Evolutionary conservation across 2,888 invertebrate genomes (phyloP).

Genomic region (Drosophila lutescens): DNA sequence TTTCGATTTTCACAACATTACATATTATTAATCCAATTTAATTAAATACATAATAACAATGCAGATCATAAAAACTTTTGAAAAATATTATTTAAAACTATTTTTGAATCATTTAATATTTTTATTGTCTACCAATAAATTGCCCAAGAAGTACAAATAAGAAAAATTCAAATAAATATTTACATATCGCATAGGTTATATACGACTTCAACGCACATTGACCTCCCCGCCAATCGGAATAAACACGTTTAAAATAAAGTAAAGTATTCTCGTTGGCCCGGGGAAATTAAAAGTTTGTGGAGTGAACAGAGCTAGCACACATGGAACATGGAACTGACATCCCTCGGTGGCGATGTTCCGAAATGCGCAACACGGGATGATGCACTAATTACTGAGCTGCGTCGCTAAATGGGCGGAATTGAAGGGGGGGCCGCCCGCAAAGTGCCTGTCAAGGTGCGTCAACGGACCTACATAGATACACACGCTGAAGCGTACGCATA

Average conservation of each 20-base stretch:
- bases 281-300: slow-evolving; percentile 16
- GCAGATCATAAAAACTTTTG: too few relatives aligned
- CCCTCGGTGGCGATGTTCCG: slow-evolving; percentile 34
- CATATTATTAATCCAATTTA: too few relatives aligned
- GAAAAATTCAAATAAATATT: not conserved
- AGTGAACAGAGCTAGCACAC: slow-evolving; percentile 18
- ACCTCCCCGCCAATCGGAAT: not conserved
- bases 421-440: not conserved
- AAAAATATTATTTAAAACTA: too few relatives aligned
- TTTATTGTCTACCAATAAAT: too few relatives aligned
- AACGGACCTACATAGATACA: slow-evolving; percentile 25
- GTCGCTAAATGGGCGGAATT: slow-evolving; percentile 34
- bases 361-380: slow-evolving; percentile 66
- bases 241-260: slow-evolving; percentile 35
- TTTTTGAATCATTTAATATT: too few relatives aligned
- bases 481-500: slow-evolving; percentile 25
- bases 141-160: too few relatives aligned
- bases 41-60: too few relatives aligned
- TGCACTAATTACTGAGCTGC: slow-evolving; percentile 74
- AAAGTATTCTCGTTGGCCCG: slow-evolving; percentile 21
- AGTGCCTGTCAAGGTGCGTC: slow-evolving; percentile 47
- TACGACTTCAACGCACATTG: not conserved
- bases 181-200: too few relatives aligned
- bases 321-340: slow-evolving; percentile 35
- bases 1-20: too few relatives aligned